These are phyloP conservation scores for Caenorhabditis sinica DNA, from an alignment of 2,888 invertebrate genomes.

Conservation along the genomic window DNA sequence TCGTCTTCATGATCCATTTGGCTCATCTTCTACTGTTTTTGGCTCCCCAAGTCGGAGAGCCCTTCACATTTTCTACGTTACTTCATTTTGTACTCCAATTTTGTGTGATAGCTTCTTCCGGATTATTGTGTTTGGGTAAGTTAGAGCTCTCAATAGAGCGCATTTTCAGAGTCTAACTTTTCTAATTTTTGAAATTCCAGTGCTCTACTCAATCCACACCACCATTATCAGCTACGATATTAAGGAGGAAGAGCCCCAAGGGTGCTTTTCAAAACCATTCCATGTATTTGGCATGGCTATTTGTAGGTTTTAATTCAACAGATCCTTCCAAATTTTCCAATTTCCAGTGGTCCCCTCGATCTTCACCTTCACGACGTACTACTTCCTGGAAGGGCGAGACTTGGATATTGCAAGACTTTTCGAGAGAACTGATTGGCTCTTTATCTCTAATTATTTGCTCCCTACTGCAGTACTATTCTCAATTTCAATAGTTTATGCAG, in stretches of 20 bases:
- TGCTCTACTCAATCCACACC: slow-evolving; percentile 63
- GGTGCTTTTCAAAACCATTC: slow-evolving; percentile 60
- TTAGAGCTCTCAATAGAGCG: not conserved
- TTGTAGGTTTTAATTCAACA: slow-evolving; percentile 54
- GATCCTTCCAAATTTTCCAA: no score
- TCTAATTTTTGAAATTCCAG: slow-evolving; percentile 5
- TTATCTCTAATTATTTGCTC: slow-evolving; percentile 68
- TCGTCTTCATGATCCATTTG: slow-evolving; percentile 76
- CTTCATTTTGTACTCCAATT: slow-evolving; percentile 75
- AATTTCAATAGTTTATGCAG: slow-evolving; percentile 65
- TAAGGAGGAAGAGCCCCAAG: slow-evolving; percentile 51
- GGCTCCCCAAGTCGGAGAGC: slow-evolving; percentile 76
- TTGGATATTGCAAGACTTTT: slow-evolving; percentile 60
- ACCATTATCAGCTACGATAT: slow-evolving; percentile 55
- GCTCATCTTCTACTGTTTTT: slow-evolving; percentile 75
- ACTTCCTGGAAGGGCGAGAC: slow-evolving; percentile 69
- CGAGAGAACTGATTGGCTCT: slow-evolving; percentile 71
- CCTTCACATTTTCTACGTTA: slow-evolving; percentile 70
- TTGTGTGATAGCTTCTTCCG: slow-evolving; percentile 70
- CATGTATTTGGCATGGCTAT: slow-evolving; percentile 63
- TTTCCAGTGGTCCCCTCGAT: slow-evolving; percentile 75
- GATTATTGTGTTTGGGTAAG: slow-evolving; percentile 60
- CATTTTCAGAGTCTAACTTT: no score
- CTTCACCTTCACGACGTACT: slow-evolving; percentile 75
- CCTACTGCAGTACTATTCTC: slow-evolving; percentile 71